phyloP scores from a whole-genome alignment of 2,113 vertebrate genomes.

The Amazona guildingii region DNA sequence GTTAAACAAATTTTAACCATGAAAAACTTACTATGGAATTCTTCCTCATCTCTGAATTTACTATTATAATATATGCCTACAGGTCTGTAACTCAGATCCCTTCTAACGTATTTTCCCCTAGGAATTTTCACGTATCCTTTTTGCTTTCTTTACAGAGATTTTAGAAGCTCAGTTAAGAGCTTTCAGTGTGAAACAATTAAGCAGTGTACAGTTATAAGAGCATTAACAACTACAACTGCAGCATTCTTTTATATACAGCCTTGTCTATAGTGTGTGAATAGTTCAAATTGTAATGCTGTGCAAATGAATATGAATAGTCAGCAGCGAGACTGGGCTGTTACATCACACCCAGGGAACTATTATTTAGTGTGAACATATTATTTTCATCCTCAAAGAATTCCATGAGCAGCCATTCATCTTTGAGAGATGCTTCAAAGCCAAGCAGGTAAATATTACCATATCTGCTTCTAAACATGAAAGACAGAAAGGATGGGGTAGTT shows the following conservation, averaged over 20 bases:
- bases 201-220: background rate
- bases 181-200: background rate
- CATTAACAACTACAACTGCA: background rate
- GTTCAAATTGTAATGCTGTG: background rate
- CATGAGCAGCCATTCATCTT: background rate
- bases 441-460: background rate
- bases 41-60: background rate
- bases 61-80: background rate
- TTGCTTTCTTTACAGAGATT: background rate
- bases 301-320: background rate
- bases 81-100: background rate
- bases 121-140: background rate
- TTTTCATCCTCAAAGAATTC: constrained; percentile 36
- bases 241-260: background rate
- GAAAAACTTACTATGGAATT: background rate
- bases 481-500: background rate
- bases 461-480: constrained; percentile 34
- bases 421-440: background rate
- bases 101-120: background rate
- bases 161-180: background rate
- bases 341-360: background rate
- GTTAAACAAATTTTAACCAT: background rate
- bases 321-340: background rate
- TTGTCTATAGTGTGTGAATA: background rate
- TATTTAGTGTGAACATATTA: background rate